Base-by-base conservation (phyloP, 2,797 vertebrate species). In the Sebastes steindachneri region DNA sequence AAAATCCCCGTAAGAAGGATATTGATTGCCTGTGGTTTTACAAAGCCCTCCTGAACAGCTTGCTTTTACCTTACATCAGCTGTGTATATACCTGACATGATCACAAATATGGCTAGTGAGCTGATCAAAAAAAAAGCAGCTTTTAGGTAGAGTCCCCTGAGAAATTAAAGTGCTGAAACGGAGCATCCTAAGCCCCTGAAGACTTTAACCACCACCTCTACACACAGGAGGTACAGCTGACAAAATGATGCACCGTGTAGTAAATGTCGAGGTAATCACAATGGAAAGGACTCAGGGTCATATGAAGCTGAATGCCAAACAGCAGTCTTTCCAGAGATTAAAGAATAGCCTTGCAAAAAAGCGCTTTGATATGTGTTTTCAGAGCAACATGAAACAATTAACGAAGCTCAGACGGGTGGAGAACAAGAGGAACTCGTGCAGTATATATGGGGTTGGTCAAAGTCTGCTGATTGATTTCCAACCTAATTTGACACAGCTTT, bases 21-120 rank as follows among this genome's bases (percentile, higher is more conserved):
- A 81, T 85, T 54, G 73, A 88, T 80, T 74, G n/a, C 15, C 64
- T 63, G 29, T 51, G 66, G 80, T 79, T 85, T 72, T 68, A 78
- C 35, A 75, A 54, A 82, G 28, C 64, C 8, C 37, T 28, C 5
- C 68, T 55, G 67, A 79, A 73, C 21, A 71, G 58, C 55, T 72
- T 77, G 23, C 66, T 73, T 62, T 85, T 54, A 37, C 72, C 58
- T 79, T 73, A 83, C 62, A 73, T 73, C 80, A 80, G 70, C 59
- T 73, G 51, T 73, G 55, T 55, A 29, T 75, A 28, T 54, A 65
- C 54, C 62, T 59, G 67, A 72, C 53, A 31, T 17, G 62, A 72
- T 85, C 68, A 75, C 65, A 79, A 51, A 78, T 78, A 31, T 9
- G 11, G 15, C 23, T 25, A 15, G n/a, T 51, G 62, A 84, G 77